Conservation (phyloP, 2,888 invertebrate genomes). For the Furcula furcula region DNA sequence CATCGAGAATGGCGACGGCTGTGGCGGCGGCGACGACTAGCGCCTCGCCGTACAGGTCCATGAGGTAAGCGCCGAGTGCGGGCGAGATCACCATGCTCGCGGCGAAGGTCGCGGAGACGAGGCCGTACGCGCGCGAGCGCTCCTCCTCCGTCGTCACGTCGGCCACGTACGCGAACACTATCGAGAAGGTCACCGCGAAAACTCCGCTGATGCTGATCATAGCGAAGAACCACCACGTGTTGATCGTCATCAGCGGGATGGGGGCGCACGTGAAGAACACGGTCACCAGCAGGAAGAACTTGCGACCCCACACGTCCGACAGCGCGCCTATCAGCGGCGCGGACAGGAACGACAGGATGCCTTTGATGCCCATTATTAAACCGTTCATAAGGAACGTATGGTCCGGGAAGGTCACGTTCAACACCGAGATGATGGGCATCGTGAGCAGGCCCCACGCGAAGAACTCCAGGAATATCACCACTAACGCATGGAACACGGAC, state of each 20-base stretch:
- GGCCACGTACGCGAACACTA: constrained; percentile 99
- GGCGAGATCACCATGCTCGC: constrained; percentile 99
- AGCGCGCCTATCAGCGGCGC: constrained; percentile 98
- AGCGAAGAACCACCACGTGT: constrained; percentile 99
- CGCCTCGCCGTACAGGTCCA: constrained; percentile 91
- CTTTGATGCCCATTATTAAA: constrained; percentile 99
- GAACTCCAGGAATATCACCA: constrained; percentile 99
- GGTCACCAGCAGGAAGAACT: constrained; percentile 97
- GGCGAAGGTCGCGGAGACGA: constrained; percentile 99
- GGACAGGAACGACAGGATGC: constrained; percentile 97
- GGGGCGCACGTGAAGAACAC: constrained; percentile 99
- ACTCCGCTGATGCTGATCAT: constrained; percentile 99
- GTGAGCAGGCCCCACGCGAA: constrained; percentile 99
- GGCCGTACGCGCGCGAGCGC: constrained; percentile 96
- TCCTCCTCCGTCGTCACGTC: constrained; percentile 99
- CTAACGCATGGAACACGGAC: constrained; percentile 98
- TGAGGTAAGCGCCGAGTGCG: constrained; percentile 94
- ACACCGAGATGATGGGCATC: constrained; percentile 96
- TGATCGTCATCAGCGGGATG: constrained; percentile 99
- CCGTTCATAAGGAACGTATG: constrained; percentile 99
- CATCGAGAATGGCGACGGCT: constrained; percentile 96
- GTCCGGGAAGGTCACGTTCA: constrained; percentile 98
- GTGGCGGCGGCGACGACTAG: constrained; percentile 97
- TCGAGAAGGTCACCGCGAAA: constrained; percentile 99
- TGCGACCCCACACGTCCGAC: constrained; percentile 99